These are phyloP conservation scores for Lophura nycthemera DNA, from an alignment of 2,113 vertebrate species.

Conservation along the genomic window DNA sequence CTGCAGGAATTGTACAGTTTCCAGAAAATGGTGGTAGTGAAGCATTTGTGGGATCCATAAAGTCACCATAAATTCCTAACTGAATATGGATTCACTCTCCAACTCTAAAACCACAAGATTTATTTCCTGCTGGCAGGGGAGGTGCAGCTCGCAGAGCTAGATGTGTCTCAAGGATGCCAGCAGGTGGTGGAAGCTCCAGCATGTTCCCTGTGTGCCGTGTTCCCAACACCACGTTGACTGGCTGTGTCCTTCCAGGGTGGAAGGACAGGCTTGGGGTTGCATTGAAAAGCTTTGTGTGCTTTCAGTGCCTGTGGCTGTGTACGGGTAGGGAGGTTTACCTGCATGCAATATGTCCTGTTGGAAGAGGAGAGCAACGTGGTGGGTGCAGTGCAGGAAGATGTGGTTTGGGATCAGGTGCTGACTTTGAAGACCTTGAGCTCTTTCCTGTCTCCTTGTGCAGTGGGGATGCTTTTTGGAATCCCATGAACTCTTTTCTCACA, in stretches of 20 bases:
- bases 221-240: neutral
- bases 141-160: neutral
- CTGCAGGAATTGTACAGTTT: slow-evolving; percentile 67
- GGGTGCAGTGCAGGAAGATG: neutral
- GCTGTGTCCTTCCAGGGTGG: rapidly evolving
- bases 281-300: neutral
- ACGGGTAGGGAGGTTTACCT: neutral
- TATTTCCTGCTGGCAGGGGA: slow-evolving; percentile 63
- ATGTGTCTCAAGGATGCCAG: slow-evolving; percentile 25
- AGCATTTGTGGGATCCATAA: slow-evolving; percentile 73
- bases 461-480: neutral
- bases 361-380: neutral
- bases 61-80: slow-evolving; percentile 73
- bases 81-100: slow-evolving; percentile 74
- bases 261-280: neutral
- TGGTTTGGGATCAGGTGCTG: neutral
- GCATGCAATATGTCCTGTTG: rapidly evolving
- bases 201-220: neutral
- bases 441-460: neutral
- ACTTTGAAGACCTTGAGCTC: neutral
- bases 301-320: neutral
- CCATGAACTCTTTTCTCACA: rapidly evolving
- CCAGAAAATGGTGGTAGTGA: slow-evolving; percentile 70
- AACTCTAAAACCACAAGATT: slow-evolving; percentile 68
- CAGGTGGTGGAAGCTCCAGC: slow-evolving; percentile 42